Percentiles rank a stretch among this genome's conserved stretches.
Evolutionary conservation across 1,140 invertebrate species (phyloP).

Genomic region (Zaprionus nigranus): DNA sequence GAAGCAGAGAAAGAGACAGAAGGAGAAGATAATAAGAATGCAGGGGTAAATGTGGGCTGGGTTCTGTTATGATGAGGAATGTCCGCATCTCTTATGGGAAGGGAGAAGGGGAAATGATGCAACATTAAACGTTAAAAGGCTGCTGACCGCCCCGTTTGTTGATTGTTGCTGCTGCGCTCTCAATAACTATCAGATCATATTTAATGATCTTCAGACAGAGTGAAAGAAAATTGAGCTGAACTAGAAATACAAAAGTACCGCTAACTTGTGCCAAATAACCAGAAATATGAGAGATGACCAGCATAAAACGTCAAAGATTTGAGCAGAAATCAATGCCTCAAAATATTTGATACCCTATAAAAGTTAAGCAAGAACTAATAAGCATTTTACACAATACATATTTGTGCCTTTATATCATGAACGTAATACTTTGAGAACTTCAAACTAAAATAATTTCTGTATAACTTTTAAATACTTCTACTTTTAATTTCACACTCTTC

Average conservation of each 20-base stretch:
- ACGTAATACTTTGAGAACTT: too few species aligned
- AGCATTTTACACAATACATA: too few species aligned
- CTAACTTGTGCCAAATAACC: slow-evolving; percentile 72
- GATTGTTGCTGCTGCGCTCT: slow-evolving; percentile 40
- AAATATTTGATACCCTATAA: slow-evolving; percentile 10
- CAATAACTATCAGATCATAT: slow-evolving; percentile 72
- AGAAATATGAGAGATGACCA: slow-evolving; percentile 60
- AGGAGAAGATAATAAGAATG: slow-evolving; percentile 7
- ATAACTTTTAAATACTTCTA: not conserved
- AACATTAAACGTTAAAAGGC: slow-evolving; percentile 43
- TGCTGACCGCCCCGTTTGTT: slow-evolving; percentile 5
- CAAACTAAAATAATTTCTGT: not conserved
- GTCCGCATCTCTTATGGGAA: slow-evolving; percentile 2
- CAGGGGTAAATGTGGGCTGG: slow-evolving; percentile 26
- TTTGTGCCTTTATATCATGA: too few species aligned
- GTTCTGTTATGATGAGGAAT: slow-evolving; percentile 20
- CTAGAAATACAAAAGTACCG: slow-evolving; percentile 56
- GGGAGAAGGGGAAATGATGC: slow-evolving; percentile 55
- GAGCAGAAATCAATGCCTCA: not conserved
- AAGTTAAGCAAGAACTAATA: not conserved
- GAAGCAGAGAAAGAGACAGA: not conserved
- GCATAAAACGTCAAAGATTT: slow-evolving; percentile 46
- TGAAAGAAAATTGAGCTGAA: slow-evolving; percentile 69
- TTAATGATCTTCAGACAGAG: slow-evolving; percentile 55
- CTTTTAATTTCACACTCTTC: not conserved